Base-by-base conservation (phyloP, 2,888 invertebrate genomes). In the Nasonovia ribisnigri region DNA sequence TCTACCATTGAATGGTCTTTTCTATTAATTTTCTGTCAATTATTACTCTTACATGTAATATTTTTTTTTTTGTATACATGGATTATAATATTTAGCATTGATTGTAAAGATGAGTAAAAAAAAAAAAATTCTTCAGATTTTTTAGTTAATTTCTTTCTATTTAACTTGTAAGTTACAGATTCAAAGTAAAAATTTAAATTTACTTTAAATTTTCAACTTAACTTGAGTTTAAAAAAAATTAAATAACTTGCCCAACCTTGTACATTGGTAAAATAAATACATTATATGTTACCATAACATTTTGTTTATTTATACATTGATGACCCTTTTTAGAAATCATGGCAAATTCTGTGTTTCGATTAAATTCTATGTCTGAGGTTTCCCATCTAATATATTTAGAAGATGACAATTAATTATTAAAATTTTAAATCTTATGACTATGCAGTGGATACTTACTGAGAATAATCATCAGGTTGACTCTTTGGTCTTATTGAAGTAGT, bases 381-480 rank as follows among this genome's bases (percentile, higher is more conserved):
- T 93, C 93, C 93, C 93, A 90, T 86, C 93, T 90, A 60, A 67
- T 24, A 67, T 3, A 90, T 42, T 54, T 26, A 54, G n/a, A 92
- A 87, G 11, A 46, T 43, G 57, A 86, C 1, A 54, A 8, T 43
- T 84, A 6, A 43, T 46, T 90, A 86, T n/a, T 90, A 77, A 77
- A 36, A 90, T 84, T 3, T 84, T 46, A 24, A 57, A 11, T 11
- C 24, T 42, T 20, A 60, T 89, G 10, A 36, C 10, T 46, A 36
- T 20, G 0, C 6, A 48, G 20, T 84, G 13, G 2, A 77, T 26
- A 67, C 48, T 93, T 10, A 93, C 93, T 93, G 93, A 84, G 84
- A 90, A 90, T 90, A 93, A 89, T 93, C 84, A n/a, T 93, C 84
- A 57, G 54, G 57, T 84, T 90, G 77, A 57, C 57, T 93, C n/a